A percentile compares a stretch with the other conserved stretches of the same genome.
Conservation (phyloP, 35 echinoderm and acorn worm genomes). For the Patiria miniata region DNA sequence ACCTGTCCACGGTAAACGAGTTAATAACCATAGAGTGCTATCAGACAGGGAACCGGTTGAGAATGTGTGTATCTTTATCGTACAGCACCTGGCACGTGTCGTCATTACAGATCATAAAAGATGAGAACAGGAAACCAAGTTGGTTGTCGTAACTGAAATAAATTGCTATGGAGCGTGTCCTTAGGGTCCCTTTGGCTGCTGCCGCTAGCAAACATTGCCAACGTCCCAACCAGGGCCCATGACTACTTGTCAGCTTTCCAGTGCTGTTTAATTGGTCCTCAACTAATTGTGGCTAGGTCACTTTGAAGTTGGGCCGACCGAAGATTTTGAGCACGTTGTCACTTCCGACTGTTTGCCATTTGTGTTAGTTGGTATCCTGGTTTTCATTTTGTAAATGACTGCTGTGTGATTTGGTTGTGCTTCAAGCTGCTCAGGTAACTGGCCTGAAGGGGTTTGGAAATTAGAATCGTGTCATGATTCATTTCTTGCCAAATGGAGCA, state of each 20-base stretch:
- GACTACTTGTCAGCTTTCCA: not conserved
- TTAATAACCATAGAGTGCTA: conserved; percentile 21
- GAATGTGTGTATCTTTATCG: not conserved
- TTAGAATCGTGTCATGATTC: too few relatives aligned
- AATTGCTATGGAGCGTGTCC: conserved; percentile 6
- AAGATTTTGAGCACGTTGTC: not conserved
- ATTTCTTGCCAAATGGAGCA: too few relatives aligned
- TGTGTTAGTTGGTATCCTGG: not conserved
- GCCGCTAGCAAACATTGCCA: not conserved
- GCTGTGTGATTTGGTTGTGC: not conserved
- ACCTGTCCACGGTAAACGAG: not conserved
- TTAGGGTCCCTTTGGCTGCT: not conserved
- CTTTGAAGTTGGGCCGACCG: conserved; percentile 1
- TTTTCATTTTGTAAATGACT: too few relatives aligned
- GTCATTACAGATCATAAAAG: conserved; percentile 10
- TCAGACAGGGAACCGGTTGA: not conserved
- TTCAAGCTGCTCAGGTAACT: too few relatives aligned
- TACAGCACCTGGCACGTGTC: not conserved
- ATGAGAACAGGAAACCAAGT: too few relatives aligned
- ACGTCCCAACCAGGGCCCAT: not conserved
- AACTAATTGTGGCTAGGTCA: not conserved
- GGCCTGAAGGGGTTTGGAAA: too few relatives aligned
- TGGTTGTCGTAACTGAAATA: not conserved
- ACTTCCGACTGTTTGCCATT: not conserved
- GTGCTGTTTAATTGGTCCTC: conserved; percentile 5